Evolutionary conservation across 1,140 invertebrate genomes (phyloP), one percentile per base, ranked within the genome.

Genomic region (Platorchestia sp.): DNA sequence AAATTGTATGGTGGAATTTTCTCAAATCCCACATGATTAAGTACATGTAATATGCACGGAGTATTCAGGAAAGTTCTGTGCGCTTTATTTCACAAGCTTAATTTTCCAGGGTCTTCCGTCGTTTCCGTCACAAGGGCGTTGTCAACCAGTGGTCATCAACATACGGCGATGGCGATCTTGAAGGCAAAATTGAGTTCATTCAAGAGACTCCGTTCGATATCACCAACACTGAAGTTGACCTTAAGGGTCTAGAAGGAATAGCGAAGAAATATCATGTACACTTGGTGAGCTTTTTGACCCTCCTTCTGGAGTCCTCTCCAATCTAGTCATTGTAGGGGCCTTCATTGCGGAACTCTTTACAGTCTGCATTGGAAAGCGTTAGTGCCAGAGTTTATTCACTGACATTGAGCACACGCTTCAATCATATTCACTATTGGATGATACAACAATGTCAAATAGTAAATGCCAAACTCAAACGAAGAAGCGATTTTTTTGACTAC

Each of bases 221-320:
- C 99, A 99, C 98, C 51, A 98, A 98, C 96, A 98, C 98, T 27
- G 98, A 98, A 97, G 98, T 99, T 40, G 97, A 98, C 96, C 97
- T 99, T 0, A 98, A 98, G 96, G 98, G 98, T 0, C 97, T 99
- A 41, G 97, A 97, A 16, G 97, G 98, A 93, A 97, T 98, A 95
- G 97, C 97, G n/a, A 98, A 97, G 95, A 98, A 98, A 75, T 99
- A 99, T 97, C 98, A 98, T 96, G 97, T 99, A 96, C 99, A 99
- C 97, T 97, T 98, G 97, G 98, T 99, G 96, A 96, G 96, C 45
- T 91, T 75, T 3, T 22, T 14, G 59, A 36, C 27, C 3, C 36
- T 75, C 59, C 27, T 75, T n/a, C n/a, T n/a, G n/a, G n/a, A 51
- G 19, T 10, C 7, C 19, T 10, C 47, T 51, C 19, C 47, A 51